Base-by-base conservation (phyloP, 2,113 vertebrate genomes). In the Grantiella picta region DNA sequence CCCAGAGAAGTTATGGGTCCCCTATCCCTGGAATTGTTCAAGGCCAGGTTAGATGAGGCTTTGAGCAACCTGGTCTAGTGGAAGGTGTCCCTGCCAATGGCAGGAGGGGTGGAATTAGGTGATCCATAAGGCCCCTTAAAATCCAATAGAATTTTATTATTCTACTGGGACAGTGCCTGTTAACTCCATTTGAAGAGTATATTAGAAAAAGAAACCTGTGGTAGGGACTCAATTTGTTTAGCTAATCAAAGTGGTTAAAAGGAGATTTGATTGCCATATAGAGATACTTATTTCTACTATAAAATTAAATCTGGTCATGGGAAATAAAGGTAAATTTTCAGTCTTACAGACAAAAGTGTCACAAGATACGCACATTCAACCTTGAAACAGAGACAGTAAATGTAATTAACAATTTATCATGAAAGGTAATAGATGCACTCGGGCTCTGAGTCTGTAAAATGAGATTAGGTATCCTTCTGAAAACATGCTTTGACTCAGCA, bases 341-440 rank as follows among this genome's bases (percentile, higher is more conserved):
- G 15, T 29, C 64, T 81, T 71, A 56, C 23, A 60, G 54, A 65
- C 28, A 57, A 65, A 93, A 81, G 18, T 33, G 35, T 78, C 70
- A 60, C 35, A 50, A 78, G 60, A 60, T 84, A 84, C 21, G n/a
- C 38, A 90, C 64, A 89, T 84, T 90, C 82, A 92, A 86, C 80
- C 91, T 94, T 93, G 94, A 94, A 94, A 92, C 17, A 44, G 60
- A 96, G 68, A 82, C 24, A 84, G 56, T 78, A 92, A 94, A 86
- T 60, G 77, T 82, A 93, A 96, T 95, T 92, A 95, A 77, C 68
- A 84, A 86, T 86, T 90, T 92, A 89, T 90, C 92, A 86, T 77
- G 72, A 87, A 88, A 92, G 35, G 59, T 65, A 96, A 70, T 70
- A 91, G 44, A 94, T 5, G 4, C 0, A 15, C 44, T 81, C 44